Base-by-base conservation (phyloP, 2,888 invertebrate genomes). In the Deroplatys truncata region DNA sequence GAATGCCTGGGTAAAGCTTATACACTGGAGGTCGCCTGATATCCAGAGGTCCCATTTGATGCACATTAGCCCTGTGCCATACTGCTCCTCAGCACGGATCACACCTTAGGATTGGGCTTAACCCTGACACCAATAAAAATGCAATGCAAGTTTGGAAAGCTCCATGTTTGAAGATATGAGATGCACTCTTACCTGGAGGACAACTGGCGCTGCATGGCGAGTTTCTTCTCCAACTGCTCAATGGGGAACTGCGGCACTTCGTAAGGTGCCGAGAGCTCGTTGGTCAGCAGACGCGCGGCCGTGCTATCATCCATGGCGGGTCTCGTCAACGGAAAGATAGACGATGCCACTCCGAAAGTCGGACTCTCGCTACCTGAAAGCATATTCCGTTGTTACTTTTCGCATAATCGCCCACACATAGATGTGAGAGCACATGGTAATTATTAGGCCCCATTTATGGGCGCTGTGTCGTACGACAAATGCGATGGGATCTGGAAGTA, bases 191-290 rank as follows among this genome's bases (percentile, higher is more conserved):
- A 72, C 92, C 97, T 97, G 93, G 97, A 97, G 93, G 97, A 97
- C 10, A 98, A 95, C 93, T 98, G 98, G 31, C 98, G 94, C 93
- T 98, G 98, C 91, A 98, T 97, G 89, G 97, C 96, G 83, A 98
- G 95, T 93, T 98, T 98, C 94, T 97, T 98, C 94, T 99, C 98
- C 91, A 98, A 98, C 93, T 98, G 98, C 93, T 99, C 99, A 92
- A 99, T 99, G 84, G 99, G 99, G 93, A 99, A 99, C 94, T 99
- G 98, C 0, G 99, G 98, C 84, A 99, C 97, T 94, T 99, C 99
- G 93, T 99, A 99, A 0, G 99, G 98, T 13, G 99, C 98, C 8
- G 98, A 98, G 91, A 98, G 96, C 93, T 98, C 98, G 93, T 98
- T 98, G 89, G 97, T 96, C 28, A 96, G 93, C 92, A 96, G 96